A percentile compares a stretch with the other conserved stretches of the same genome.
These are phyloP conservation scores for Macrobrachium rosenbergii DNA, from an alignment of 1,140 invertebrate species.

Conservation along the genomic window DNA sequence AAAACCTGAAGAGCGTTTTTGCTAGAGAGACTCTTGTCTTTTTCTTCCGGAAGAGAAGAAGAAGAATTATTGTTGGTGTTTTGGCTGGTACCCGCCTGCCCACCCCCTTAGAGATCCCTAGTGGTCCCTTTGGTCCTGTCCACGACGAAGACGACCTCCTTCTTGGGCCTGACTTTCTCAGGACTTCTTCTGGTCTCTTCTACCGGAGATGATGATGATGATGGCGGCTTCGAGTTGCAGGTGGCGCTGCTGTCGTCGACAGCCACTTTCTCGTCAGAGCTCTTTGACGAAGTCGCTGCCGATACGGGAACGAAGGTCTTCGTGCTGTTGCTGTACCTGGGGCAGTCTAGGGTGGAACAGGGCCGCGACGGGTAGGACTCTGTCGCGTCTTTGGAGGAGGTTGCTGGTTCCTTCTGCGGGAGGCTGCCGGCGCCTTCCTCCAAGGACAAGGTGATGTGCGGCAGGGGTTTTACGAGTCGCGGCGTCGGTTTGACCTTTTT, in stretches of 20 bases:
- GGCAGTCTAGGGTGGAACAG: constrained; percentile 52
- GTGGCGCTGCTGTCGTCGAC: not conserved
- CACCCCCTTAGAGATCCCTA: too few relatives aligned
- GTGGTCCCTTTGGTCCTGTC: too few relatives aligned
- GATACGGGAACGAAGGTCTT: too few relatives aligned
- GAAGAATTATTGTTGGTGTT: too few relatives aligned
- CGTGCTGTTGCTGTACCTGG: constrained; percentile 33
- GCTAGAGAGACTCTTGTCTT: too few relatives aligned
- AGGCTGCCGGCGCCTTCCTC: constrained; percentile 41
- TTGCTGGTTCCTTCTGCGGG: not conserved
- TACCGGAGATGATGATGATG: too few relatives aligned
- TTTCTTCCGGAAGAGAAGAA: too few relatives aligned
- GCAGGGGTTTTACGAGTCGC: constrained; percentile 40
- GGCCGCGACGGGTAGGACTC: constrained; percentile 13
- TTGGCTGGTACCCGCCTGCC: too few relatives aligned
- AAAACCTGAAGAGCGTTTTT: too few relatives aligned
- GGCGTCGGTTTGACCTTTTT: constrained; percentile 37
- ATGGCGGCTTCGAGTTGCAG: too few relatives aligned
- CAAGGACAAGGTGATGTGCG: constrained; percentile 52
- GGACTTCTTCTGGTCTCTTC: not conserved
- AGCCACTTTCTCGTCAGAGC: not conserved
- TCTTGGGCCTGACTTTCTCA: too few relatives aligned
- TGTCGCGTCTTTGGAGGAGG: constrained; percentile 19
- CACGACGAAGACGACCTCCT: too few relatives aligned
- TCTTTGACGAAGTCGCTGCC: not conserved